phyloP scores from a whole-genome alignment of 2,888 invertebrate species.

The Cantharis lateralis region DNA sequence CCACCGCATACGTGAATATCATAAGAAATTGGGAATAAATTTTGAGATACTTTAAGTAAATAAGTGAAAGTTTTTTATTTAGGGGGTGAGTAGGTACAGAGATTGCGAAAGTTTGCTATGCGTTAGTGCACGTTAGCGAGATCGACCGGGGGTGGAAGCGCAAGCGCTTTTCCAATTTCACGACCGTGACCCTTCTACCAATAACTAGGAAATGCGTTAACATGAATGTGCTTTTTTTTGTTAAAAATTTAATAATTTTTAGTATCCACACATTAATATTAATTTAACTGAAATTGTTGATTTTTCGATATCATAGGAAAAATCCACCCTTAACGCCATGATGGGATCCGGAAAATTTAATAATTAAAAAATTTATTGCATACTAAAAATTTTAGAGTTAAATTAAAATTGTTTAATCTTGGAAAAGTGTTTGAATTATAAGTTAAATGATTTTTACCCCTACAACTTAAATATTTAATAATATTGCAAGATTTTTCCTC shows the following conservation, averaged over 20 bases:
- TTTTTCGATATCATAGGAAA: neutral
- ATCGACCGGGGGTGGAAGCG: conserved; percentile 30
- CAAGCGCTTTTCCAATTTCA: conserved; percentile 16
- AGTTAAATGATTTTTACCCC: neutral
- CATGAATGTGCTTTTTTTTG: conserved; percentile 37
- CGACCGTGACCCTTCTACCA: conserved; percentile 41
- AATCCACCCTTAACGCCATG: neutral
- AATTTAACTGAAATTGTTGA: neutral
- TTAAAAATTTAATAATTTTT: conserved; percentile 2
- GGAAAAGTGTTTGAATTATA: neutral
- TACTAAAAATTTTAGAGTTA: neutral
- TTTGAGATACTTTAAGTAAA: conserved; percentile 7
- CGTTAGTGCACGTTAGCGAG: conserved; percentile 29
- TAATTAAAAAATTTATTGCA: neutral
- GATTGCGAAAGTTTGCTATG: conserved; percentile 29
- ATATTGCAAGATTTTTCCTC: neutral
- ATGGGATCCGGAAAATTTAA: neutral
- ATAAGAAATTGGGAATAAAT: conserved; percentile 2
- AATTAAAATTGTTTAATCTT: neutral
- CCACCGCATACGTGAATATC: conserved; percentile 2
- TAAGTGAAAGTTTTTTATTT: conserved; percentile 28
- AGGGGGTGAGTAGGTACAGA: conserved; percentile 26
- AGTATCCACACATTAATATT: neutral
- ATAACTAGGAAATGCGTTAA: conserved; percentile 54
- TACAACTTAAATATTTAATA: neutral